A percentile compares a stretch with the other conserved stretches of the same genome.
phyloP scores from a whole-genome alignment of 1,140 invertebrate genomes.

The Pissodes strobi region DNA sequence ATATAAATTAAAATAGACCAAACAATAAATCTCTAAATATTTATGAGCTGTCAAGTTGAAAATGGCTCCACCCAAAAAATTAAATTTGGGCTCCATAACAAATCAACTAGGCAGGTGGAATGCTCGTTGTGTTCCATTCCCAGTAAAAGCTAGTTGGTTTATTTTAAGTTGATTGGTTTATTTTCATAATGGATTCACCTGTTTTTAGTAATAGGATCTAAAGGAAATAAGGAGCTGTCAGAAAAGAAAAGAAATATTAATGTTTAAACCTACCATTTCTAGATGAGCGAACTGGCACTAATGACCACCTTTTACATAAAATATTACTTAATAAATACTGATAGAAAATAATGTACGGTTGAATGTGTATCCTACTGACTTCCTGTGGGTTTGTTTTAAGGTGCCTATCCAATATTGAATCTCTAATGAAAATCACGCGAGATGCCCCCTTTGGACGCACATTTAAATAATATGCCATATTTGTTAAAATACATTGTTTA shows the following conservation, averaged over 20 bases:
- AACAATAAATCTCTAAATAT: slow-evolving; percentile 31
- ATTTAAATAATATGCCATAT: too few relatives aligned
- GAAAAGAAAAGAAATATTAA: slow-evolving; percentile 10
- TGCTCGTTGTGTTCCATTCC: slow-evolving; percentile 4
- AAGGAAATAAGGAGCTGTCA: slow-evolving; percentile 21
- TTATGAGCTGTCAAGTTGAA: slow-evolving; percentile 24
- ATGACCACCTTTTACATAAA: background rate
- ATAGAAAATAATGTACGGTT: too few relatives aligned
- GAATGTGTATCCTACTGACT: too few relatives aligned
- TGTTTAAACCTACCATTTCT: background rate
- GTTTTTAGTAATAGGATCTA: slow-evolving; percentile 8
- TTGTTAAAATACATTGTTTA: too few relatives aligned
- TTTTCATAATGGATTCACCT: slow-evolving; percentile 29
- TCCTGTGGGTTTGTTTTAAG: too few relatives aligned
- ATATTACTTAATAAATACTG: background rate
- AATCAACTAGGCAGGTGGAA: slow-evolving; percentile 33
- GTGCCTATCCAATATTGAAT: too few relatives aligned
- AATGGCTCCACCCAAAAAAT: slow-evolving; percentile 33
- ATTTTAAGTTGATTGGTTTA: slow-evolving; percentile 31
- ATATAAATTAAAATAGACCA: slow-evolving; percentile 31
- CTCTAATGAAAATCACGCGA: too few relatives aligned
- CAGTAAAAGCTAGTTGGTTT: slow-evolving; percentile 4
- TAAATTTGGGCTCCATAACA: slow-evolving; percentile 28
- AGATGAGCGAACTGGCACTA: background rate
- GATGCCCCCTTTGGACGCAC: too few relatives aligned